Evolutionary conservation across 37 sponge, comb jelly and placozoan genomes (phyloP), one percentile per base, ranked within the genome.

Genomic region (Mnemiopsis leidyi): DNA sequence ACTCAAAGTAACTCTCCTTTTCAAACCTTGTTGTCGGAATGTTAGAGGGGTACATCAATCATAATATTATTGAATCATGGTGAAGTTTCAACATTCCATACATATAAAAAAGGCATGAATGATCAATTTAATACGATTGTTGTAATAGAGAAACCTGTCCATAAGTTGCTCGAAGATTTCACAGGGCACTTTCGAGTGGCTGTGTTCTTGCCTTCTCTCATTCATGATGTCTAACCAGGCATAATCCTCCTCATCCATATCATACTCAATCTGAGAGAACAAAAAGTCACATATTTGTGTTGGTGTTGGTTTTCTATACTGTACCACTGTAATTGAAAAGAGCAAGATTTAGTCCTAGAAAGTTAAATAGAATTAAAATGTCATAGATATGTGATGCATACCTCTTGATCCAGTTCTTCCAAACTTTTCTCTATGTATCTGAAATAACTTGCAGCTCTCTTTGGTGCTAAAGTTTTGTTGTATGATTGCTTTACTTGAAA

Each of bases 181-280:
- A 77, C 95, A 95, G 0, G 96, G 94, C 36, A 97, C 93, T 61
- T 85, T 85, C 0, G 61, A 40, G 29, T 85, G 61, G 24, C 61
- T 38, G 32, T 96, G 95, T 31, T 36, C 93, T 40, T 95, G 93
- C 37, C 99, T 94, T 69, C 96, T 95, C 90, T 96, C 97, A 68
- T 99, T 99, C 33, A 96, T 93, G 38, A 96, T 94, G 9, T 93
- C 94, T 21, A 99, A 95, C 99, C 99, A 99, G 40, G 95, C 96
- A 82, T 94, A 93, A 82, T 99, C 99, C 61, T 99, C 99, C 69
- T 99, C 99, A 93, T 99, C 99, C 96, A 99, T 97, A 48, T 99
- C 99, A 85, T 97, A 99, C 76, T 99, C 99, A 32, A 99, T 85
- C 90, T 85, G 90, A 32, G n/a, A n/a, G n/a, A n/a, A n/a, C n/a